Evolutionary conservation across 2,113 vertebrate genomes (phyloP).

Genomic region (Hippocampus guttulatus): DNA sequence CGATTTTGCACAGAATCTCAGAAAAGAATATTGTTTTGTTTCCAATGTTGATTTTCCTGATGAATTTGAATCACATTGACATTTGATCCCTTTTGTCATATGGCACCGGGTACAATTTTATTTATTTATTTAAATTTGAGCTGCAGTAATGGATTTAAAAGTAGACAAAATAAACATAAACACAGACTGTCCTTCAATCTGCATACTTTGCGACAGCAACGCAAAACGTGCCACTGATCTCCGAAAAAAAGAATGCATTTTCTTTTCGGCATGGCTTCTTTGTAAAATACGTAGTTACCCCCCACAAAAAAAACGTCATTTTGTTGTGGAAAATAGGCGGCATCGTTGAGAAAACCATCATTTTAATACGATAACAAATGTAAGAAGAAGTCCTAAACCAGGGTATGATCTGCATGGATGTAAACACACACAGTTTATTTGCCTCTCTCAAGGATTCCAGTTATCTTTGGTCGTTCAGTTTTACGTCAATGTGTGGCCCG

Average conservation of each 20-base stretch:
- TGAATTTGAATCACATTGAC: neutral
- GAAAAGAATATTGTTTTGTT: neutral
- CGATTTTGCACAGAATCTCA: neutral
- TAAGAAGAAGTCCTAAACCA: conserved; percentile 16
- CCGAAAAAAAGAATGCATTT: neutral
- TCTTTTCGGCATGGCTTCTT: neutral
- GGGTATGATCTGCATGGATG: conserved; percentile 44
- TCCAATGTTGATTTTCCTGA: neutral
- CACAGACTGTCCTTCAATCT: no score
- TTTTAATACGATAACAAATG: neutral
- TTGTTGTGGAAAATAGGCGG: neutral
- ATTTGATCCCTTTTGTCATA: neutral
- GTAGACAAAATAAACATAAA: no score
- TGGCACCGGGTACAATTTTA: no score
- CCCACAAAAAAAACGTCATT: neutral
- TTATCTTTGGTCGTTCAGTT: conserved; percentile 73
- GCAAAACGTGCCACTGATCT: neutral
- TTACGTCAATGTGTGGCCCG: conserved; percentile 58
- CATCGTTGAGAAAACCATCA: neutral
- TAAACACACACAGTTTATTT: conserved; percentile 57
- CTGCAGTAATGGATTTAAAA: no score
- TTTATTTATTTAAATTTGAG: no score
- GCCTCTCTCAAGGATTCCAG: conserved; percentile 66
- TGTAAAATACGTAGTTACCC: neutral
- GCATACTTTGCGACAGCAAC: no score